These are phyloP conservation scores for Mungos mungo DNA, from an alignment of 2,113 vertebrate species.

Conservation along the genomic window DNA sequence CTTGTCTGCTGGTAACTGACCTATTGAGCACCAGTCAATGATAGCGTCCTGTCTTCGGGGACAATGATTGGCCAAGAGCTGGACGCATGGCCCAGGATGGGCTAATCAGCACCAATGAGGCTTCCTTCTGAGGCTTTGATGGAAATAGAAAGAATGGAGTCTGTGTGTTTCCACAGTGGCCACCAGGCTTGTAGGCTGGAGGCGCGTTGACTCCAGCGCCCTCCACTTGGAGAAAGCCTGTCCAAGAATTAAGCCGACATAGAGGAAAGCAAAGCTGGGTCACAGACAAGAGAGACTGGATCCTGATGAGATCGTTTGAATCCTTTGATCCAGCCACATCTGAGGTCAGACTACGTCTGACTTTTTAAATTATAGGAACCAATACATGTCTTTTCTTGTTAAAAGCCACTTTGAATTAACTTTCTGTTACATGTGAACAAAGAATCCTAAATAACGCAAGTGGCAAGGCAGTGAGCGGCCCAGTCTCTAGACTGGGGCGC, in stretches of 20 bases:
- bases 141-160: not conserved
- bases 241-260: not conserved
- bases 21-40: not conserved
- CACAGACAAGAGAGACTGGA: not conserved
- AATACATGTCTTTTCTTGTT: not conserved
- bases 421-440: conserved; percentile 4
- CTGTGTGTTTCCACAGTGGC: not conserved
- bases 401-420: not conserved
- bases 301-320: not conserved
- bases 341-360: not conserved
- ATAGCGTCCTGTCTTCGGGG: not conserved
- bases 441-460: not conserved
- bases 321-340: not conserved
- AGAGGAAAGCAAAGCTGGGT: not conserved
- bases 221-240: not conserved
- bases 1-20: not conserved
- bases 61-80: not conserved
- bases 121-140: not conserved
- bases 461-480: not conserved
- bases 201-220: not conserved
- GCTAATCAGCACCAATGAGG: not conserved
- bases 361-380: not conserved
- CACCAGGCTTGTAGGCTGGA: not conserved
- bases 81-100: not conserved
- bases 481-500: not conserved